Evolutionary conservation across 2,888 invertebrate genomes (phyloP).

Genomic region (Anthophora plumipes): DNA sequence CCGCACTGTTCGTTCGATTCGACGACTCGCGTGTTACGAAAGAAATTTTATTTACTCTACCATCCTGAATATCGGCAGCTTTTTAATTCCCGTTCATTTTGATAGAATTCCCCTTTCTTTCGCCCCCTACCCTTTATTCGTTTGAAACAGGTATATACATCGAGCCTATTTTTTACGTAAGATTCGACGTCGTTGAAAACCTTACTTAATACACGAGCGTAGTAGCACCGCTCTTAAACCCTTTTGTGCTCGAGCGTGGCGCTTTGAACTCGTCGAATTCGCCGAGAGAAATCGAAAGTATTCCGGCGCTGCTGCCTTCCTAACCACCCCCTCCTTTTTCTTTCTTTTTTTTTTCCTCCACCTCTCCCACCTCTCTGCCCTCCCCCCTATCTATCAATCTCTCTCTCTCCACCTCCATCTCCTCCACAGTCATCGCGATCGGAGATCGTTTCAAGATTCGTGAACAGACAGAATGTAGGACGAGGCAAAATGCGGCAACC

Average conservation of each 20-base stretch:
- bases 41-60: not conserved
- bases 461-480: constrained; percentile 63
- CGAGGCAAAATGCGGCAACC: constrained; percentile 64
- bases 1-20: not conserved
- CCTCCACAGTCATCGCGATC: constrained; percentile 16
- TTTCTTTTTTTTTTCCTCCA: too few relatives aligned
- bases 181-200: constrained; percentile 31
- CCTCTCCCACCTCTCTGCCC: not conserved
- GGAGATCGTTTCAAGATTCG: constrained; percentile 55
- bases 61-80: not conserved
- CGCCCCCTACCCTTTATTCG: not conserved
- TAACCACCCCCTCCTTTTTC: too few relatives aligned
- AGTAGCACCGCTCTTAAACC: constrained; percentile 35
- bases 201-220: constrained; percentile 44
- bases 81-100: not conserved
- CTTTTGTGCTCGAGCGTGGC: constrained; percentile 44
- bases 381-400: not conserved
- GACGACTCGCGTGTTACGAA: not conserved
- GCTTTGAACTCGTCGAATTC: constrained; percentile 59
- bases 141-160: not conserved
- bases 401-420: not conserved
- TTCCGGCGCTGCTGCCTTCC: constrained; percentile 18
- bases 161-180: constrained; percentile 11
- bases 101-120: not conserved
- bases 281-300: constrained; percentile 62